A percentile compares a stretch with the other conserved stretches of the same genome.
These are phyloP conservation scores for Drepana arcuata DNA, from an alignment of 1,140 invertebrate genomes.

Conservation along the genomic window DNA sequence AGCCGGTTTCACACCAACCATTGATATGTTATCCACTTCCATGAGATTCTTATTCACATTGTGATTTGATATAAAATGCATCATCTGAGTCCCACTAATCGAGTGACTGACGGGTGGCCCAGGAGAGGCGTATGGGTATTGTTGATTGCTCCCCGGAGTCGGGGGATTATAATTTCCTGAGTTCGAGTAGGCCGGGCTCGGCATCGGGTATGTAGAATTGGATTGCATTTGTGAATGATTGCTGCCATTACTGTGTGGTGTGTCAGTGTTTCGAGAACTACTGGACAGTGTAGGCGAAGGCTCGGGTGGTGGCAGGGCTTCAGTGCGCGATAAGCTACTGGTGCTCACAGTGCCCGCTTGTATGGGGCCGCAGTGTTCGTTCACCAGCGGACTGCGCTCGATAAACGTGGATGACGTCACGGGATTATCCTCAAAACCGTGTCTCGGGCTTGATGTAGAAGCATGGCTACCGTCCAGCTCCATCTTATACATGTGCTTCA, in stretches of 20 bases:
- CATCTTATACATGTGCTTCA: slow-evolving; percentile 43
- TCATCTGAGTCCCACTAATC: slow-evolving; percentile 51
- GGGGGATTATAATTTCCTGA: slow-evolving; percentile 56
- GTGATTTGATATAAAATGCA: slow-evolving; percentile 67
- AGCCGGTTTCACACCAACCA: slow-evolving; percentile 52
- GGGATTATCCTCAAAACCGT: slow-evolving; percentile 76
- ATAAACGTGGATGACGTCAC: slow-evolving; percentile 81
- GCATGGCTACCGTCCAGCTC: slow-evolving; percentile 43
- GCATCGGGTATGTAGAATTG: slow-evolving; percentile 49
- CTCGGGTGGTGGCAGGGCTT: slow-evolving; percentile 65
- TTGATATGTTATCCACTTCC: slow-evolving; percentile 67
- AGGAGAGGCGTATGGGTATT: slow-evolving; percentile 54
- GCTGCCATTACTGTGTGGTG: slow-evolving; percentile 56
- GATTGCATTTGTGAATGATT: slow-evolving; percentile 47
- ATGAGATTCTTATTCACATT: slow-evolving; percentile 66
- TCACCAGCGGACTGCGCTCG: slow-evolving; percentile 71
- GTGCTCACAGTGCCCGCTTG: slow-evolving; percentile 84
- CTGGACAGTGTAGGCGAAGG: slow-evolving; percentile 69
- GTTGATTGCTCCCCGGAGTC: slow-evolving; percentile 43
- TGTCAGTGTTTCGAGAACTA: slow-evolving; percentile 60
- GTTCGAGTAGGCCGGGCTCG: slow-evolving; percentile 60
- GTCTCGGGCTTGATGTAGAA: slow-evolving; percentile 68
- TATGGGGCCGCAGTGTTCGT: slow-evolving; percentile 77
- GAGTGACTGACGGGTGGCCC: slow-evolving; percentile 40
- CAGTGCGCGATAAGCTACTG: slow-evolving; percentile 79